Evolutionary conservation across 2,113 vertebrate genomes (phyloP).

Genomic region (Galbula dea): DNA sequence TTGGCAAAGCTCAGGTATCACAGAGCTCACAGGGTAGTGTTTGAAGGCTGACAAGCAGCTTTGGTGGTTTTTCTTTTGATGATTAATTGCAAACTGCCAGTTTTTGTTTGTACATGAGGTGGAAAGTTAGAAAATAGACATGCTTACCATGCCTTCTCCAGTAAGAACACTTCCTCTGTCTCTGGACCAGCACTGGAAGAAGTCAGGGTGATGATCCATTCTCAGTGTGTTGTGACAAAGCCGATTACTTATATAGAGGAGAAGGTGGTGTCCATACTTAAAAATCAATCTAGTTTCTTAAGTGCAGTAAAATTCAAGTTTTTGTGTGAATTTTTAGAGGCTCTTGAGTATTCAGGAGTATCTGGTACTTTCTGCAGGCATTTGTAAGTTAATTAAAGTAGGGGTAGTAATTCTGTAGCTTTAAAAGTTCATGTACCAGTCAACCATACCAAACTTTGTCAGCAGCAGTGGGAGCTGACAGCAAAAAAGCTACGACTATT

Average conservation of each 20-base stretch:
- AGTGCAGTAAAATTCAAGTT: not conserved
- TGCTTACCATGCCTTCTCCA: not conserved
- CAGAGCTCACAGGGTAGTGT: not conserved
- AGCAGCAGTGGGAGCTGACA: not conserved
- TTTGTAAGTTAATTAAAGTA: not conserved
- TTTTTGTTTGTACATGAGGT: not conserved
- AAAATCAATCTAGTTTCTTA: not conserved
- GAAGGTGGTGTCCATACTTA: not conserved
- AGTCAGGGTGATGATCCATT: not conserved
- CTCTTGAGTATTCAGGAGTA: not conserved
- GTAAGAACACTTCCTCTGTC: not conserved
- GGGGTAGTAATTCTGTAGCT: not conserved
- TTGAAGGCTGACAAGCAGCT: not conserved
- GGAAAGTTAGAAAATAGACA: not conserved
- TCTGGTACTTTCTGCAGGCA: not conserved
- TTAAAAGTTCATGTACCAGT: not conserved
- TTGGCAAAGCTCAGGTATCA: not conserved
- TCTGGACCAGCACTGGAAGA: not conserved
- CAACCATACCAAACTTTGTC: not conserved
- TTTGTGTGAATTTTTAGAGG: not conserved
- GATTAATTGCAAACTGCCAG: not conserved
- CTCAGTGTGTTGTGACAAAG: not conserved
- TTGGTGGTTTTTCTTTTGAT: not conserved
- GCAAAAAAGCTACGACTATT: not conserved
- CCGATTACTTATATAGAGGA: not conserved